Percentiles rank a stretch among this genome's conserved stretches.
Conservation (phyloP, 2,113 vertebrate genomes). For the Sorex fumeus region DNA sequence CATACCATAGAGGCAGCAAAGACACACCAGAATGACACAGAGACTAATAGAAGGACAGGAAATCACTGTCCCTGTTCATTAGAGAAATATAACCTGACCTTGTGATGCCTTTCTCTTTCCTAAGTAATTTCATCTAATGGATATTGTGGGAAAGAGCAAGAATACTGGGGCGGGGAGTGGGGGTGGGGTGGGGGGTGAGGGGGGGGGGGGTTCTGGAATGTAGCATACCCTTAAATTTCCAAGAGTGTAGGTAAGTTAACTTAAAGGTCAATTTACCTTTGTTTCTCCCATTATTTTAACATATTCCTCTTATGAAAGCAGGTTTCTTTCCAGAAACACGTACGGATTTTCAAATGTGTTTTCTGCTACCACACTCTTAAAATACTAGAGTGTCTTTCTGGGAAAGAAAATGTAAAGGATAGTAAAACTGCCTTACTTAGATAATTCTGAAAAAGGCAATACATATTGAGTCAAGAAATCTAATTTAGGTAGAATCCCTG, state of each 20-base stretch:
- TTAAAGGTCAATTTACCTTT: background rate
- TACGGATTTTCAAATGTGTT: constrained; percentile 38
- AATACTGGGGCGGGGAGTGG: background rate
- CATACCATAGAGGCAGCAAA: constrained; percentile 42
- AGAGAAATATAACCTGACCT: constrained; percentile 32
- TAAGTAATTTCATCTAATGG: constrained; percentile 39
- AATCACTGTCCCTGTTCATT: constrained; percentile 32
- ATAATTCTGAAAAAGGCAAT: constrained; percentile 56
- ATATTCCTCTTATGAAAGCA: constrained; percentile 38
- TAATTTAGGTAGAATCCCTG: constrained; percentile 43
- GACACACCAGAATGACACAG: background rate
- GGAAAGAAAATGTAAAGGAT: constrained; percentile 55
- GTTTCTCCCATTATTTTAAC: constrained; percentile 43
- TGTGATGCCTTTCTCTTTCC: constrained; percentile 49
- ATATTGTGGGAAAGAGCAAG: background rate
- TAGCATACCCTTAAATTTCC: constrained; percentile 45
- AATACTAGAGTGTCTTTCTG: constrained; percentile 48
- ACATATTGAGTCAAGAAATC: constrained; percentile 44
- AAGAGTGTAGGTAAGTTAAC: constrained; percentile 56
- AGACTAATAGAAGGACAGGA: constrained; percentile 30
- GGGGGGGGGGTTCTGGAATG: too few relatives aligned
- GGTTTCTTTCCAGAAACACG: constrained; percentile 55
- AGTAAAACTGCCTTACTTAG: constrained; percentile 36
- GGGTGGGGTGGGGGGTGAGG: too few relatives aligned
- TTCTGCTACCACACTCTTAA: constrained; percentile 30